Evolutionary conservation across 2,113 vertebrate genomes (phyloP).

Genomic region (Prunella fulvescens): DNA sequence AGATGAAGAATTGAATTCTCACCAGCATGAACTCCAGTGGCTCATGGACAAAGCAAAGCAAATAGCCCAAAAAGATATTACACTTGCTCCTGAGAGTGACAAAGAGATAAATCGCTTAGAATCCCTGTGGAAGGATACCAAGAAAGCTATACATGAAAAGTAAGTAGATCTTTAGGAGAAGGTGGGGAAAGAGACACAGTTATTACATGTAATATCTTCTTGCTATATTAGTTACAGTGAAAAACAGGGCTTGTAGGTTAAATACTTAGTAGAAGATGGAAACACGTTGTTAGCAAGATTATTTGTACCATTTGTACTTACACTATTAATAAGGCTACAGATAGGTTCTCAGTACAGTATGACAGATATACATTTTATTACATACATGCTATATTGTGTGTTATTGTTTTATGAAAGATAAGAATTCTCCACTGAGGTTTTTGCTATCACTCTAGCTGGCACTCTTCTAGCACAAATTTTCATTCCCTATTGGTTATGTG

Average conservation of each 20-base stretch:
- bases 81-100: conserved; percentile 79
- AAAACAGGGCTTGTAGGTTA: neutral
- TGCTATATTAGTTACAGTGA: neutral
- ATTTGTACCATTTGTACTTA: neutral
- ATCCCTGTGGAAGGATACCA: conserved; percentile 83
- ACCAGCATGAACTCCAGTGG: conserved; percentile 91
- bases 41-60: conserved; percentile 89
- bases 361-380: neutral
- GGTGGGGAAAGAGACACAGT: neutral
- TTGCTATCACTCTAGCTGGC: neutral
- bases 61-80: conserved; percentile 85
- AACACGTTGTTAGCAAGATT: neutral
- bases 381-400: neutral
- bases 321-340: neutral
- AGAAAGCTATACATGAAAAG: conserved; percentile 82
- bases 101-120: conserved; percentile 81
- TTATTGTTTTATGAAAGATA: neutral
- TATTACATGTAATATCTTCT: neutral
- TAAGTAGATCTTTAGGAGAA: conserved; percentile 60
- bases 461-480: neutral
- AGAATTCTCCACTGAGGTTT: neutral
- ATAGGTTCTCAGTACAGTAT: neutral
- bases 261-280: neutral
- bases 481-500: neutral
- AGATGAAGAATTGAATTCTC: conserved; percentile 89